Conservation (phyloP, 2,888 invertebrate species). For the Temnothorax rugatulus region DNA sequence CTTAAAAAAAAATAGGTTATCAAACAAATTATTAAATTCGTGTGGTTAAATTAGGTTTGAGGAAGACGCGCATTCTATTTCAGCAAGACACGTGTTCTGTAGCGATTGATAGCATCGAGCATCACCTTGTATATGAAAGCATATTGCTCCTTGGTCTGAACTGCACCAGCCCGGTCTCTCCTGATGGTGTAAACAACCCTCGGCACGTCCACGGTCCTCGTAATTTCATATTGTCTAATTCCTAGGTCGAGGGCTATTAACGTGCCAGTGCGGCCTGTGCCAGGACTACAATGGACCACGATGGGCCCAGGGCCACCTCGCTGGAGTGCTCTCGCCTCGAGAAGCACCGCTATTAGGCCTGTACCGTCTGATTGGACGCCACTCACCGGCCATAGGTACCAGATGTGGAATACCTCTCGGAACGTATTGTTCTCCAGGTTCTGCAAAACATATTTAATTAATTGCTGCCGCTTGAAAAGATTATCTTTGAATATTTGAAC, state of each 20-base stretch:
- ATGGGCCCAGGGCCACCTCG: constrained; percentile 90
- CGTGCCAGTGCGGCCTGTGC: constrained; percentile 96
- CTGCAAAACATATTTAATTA: constrained; percentile 82
- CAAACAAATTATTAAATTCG: neutral
- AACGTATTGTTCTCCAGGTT: constrained; percentile 93
- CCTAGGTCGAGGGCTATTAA: constrained; percentile 95
- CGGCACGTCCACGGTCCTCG: constrained; percentile 94
- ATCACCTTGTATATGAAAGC: constrained; percentile 95
- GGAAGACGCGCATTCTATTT: neutral
- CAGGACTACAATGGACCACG: constrained; percentile 95
- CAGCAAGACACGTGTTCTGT: neutral
- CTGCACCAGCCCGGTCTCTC: constrained; percentile 95
- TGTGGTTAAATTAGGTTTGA: neutral
- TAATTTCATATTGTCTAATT: constrained; percentile 94
- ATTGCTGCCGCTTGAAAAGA: neutral
- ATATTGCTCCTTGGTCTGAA: constrained; percentile 97
- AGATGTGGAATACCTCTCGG: constrained; percentile 96
- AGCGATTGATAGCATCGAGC: constrained; percentile 1
- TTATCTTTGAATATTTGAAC: neutral
- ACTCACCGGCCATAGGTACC: constrained; percentile 98
- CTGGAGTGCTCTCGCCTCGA: constrained; percentile 90
- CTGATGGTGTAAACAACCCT: constrained; percentile 94
- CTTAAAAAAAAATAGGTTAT: neutral
- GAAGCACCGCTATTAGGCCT: constrained; percentile 94
- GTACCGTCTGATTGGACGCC: constrained; percentile 95